These are phyloP conservation scores for Oithona nana DNA, from an alignment of 2,888 invertebrate species.

Conservation along the genomic window DNA sequence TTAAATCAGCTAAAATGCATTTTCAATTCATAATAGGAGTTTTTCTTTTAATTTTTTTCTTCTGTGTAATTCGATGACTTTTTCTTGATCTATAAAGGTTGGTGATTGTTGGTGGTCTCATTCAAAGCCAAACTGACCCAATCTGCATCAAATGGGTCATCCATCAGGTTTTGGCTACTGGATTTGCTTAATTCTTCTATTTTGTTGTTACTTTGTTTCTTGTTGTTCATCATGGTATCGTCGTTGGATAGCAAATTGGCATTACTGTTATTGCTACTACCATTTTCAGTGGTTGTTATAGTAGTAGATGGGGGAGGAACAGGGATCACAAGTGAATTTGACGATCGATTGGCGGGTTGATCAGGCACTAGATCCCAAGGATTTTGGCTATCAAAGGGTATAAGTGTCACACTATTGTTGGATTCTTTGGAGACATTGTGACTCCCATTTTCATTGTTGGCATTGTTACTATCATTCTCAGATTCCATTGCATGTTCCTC, in stretches of 20 bases:
- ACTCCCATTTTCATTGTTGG: too few species aligned
- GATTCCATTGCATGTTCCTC: neutral
- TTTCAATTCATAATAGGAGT: too few species aligned
- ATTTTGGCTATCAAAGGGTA: neutral
- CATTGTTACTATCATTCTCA: too few species aligned
- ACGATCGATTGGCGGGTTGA: constrained; percentile 6
- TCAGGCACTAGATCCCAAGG: constrained; percentile 18
- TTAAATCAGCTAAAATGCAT: too few species aligned
- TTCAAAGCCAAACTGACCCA: constrained; percentile 11
- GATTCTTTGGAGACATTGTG: neutral
- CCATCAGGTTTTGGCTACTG: neutral
- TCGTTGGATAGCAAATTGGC: neutral
- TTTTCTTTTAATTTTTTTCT: too few species aligned
- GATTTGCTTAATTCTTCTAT: neutral
- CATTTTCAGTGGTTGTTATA: neutral
- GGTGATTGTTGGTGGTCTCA: constrained; percentile 5
- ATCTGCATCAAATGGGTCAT: constrained; percentile 17
- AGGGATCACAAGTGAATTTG: neutral
- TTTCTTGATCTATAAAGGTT: neutral
- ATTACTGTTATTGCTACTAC: neutral
- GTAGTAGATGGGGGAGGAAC: neutral
- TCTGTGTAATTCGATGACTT: too few species aligned
- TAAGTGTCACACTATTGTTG: too few species aligned
- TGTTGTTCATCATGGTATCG: neutral
- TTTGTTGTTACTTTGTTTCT: neutral